Evolutionary conservation across 2,113 vertebrate genomes (phyloP).

Genomic region (Sciurus niger): DNA sequence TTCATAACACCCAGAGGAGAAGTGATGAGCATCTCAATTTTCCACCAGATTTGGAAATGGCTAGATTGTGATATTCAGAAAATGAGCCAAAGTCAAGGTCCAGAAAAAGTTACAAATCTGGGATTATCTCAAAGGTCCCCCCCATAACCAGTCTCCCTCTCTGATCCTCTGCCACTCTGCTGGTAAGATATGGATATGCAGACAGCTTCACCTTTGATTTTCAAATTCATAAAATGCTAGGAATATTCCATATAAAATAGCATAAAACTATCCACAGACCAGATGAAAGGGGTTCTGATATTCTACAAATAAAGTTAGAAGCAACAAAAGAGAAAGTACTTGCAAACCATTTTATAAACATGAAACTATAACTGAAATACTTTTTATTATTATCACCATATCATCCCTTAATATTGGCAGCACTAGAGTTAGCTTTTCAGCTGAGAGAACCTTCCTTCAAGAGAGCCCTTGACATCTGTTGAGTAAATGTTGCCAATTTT

Average conservation of each 20-base stretch:
- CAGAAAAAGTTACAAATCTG: constrained; percentile 20
- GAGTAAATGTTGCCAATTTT: constrained; percentile 66
- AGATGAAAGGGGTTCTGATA: constrained; percentile 4
- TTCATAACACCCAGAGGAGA: not conserved
- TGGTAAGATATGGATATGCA: not conserved
- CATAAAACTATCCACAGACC: constrained; percentile 5
- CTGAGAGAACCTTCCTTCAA: constrained; percentile 55
- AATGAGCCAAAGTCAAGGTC: constrained; percentile 29
- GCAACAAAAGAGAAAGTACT: constrained; percentile 55
- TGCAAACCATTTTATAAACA: constrained; percentile 48
- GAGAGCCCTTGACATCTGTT: constrained; percentile 72
- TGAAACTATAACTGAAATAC: constrained; percentile 51
- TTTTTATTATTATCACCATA: constrained; percentile 16
- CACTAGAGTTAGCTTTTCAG: constrained; percentile 37
- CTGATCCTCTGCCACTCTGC: constrained; percentile 14
- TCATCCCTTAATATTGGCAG: not conserved
- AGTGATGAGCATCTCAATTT: constrained; percentile 34
- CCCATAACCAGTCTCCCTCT: not conserved
- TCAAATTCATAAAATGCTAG: constrained; percentile 50
- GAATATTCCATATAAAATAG: not conserved
- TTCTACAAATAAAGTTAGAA: not conserved
- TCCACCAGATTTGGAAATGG: not conserved
- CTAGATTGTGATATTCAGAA: not conserved
- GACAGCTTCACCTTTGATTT: not conserved
- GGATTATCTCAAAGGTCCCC: not conserved